Percentiles rank a stretch among this genome's conserved stretches.
Evolutionary conservation across 2,113 vertebrate species (phyloP).

Genomic region (Syngnathoides biaculeatus): DNA sequence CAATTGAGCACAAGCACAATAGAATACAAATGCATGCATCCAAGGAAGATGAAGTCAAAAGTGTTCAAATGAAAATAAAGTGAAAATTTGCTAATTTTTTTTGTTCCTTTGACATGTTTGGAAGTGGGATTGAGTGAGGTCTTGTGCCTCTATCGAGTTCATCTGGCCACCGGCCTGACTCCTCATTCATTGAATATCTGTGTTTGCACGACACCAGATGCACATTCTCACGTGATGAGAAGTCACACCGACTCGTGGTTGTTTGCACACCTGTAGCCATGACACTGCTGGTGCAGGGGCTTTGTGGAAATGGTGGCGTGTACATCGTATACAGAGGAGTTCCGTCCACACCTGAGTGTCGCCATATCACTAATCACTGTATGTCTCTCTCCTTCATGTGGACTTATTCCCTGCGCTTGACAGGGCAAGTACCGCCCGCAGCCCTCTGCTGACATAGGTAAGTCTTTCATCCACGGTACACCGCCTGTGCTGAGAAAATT

Average conservation of each 20-base stretch:
- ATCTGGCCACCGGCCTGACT: not conserved
- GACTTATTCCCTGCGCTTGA: conserved; percentile 72
- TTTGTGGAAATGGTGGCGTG: conserved; percentile 19
- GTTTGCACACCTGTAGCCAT: conserved; percentile 19
- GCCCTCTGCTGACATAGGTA: conserved; percentile 75
- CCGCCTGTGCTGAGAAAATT: conserved; percentile 38
- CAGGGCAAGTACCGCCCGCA: conserved; percentile 70
- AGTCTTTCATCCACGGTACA: conserved; percentile 58
- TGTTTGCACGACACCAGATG: not conserved
- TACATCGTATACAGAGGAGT: conserved; percentile 44
- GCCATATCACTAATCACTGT: conserved; percentile 73
- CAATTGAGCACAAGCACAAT: not conserved
- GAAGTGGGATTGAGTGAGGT: not conserved
- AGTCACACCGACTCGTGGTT: conserved; percentile 10
- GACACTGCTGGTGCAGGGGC: conserved; percentile 44
- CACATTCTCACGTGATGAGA: conserved; percentile 49
- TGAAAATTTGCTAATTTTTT: not conserved
- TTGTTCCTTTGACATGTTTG: not conserved
- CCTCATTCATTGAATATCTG: not conserved
- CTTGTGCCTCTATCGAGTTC: not conserved
- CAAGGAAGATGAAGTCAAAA: not conserved
- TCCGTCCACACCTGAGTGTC: conserved; percentile 53
- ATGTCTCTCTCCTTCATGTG: conserved; percentile 73
- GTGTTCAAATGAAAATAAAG: no score
- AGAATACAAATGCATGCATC: not conserved